Evolutionary conservation across 2,888 invertebrate species (phyloP), one percentile per base, ranked within the genome.

Genomic region (Lycia hirtaria): DNA sequence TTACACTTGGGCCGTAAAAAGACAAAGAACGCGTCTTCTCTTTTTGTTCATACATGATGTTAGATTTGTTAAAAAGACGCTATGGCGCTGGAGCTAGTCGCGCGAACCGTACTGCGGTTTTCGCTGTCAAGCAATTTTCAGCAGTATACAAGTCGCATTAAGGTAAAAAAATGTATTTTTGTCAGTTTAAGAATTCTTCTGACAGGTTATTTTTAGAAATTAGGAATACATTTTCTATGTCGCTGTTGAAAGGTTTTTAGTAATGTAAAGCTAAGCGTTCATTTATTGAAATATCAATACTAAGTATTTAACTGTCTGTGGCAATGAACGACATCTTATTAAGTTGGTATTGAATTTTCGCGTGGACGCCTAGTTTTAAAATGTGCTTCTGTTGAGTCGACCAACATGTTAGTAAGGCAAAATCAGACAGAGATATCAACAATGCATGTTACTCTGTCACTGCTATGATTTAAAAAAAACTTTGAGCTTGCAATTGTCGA

Each of bases 1-100:
- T 14, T 0, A 15, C 12, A 40, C 22, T 40, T 24, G 14, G 40
- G 24, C 14, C 32, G 32, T 45, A 45, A 45, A 32, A 44, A 33
- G 4, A 7, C 10, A 35, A 33, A 19, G 14, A 14, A 14, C 3
- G 32, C 5, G 32, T 5, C 6, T 9, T 26, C 26, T 26, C 6
- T 5, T 26, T 26, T 4, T 4, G 26, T 26, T 26, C 6, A 6
- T 26, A n/a, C n/a, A 26, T 26, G 6, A 6, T 26, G 26, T 26
- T 26, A 6, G 26, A n/a, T n/a, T 6, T 14, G 32, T n/a, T n/a
- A n/a, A n/a, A n/a, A n/a, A n/a, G n/a, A 5, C 1, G 14, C 14
- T 5, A 32, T 14, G 4, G 3, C 2, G 32, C 32, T 32, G 14
- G 14, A 0, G 32, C 14, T 14, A 32, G 14, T 1, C 2, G 7